Evolutionary conservation across 2,797 vertebrate genomes (phyloP), one percentile per base, ranked within the genome.

Genomic region (Pangasius larnaudii): DNA sequence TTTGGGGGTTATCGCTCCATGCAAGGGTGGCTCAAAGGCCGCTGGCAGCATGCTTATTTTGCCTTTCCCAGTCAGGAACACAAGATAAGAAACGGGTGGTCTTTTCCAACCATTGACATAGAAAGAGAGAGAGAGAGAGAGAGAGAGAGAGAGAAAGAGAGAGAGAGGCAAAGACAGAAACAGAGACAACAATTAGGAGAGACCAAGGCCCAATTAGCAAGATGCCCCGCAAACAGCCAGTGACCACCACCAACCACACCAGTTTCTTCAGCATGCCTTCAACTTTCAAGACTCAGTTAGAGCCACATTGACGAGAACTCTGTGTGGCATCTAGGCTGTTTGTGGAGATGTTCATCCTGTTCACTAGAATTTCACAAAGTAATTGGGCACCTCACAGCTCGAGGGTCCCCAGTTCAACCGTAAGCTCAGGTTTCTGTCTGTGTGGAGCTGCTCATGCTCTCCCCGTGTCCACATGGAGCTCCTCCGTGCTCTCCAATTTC

Each of bases 41-140:
- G n/a, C 75, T 63, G 86, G 85, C 81, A 74, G 85, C 80, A 85
- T 87, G 88, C 87, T 89, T 89, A 84, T 84, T 89, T 84, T 84
- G 81, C 81, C 30, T 84, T 84, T 89, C 65, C 72, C 81, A 33
- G 61, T 84, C 80, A 84, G 36, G 11, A 67, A 87, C 53, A 80
- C 4, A 1, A 87, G 88, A 89, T 87, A 85, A 87, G 51, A 85
- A 71, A 72, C 58, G 69, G 85, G 88, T 74, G 58, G 56, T 59
- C 53, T 27, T 39, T 72, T 85, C 84, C 39, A 81, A 85, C 51
- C 69, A 93, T 90, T 93, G 92, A 93, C 90, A 56, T 14, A 67
- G 58, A 39, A 0, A 30, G 36, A 74, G 9, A 81, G n/a, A 39
- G 42, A 51, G 19, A 67, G n/a, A 56, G 5, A 72, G 69, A 88